Conservation (phyloP, 2,797 vertebrate species). For the Microcaecilia unicolor region DNA sequence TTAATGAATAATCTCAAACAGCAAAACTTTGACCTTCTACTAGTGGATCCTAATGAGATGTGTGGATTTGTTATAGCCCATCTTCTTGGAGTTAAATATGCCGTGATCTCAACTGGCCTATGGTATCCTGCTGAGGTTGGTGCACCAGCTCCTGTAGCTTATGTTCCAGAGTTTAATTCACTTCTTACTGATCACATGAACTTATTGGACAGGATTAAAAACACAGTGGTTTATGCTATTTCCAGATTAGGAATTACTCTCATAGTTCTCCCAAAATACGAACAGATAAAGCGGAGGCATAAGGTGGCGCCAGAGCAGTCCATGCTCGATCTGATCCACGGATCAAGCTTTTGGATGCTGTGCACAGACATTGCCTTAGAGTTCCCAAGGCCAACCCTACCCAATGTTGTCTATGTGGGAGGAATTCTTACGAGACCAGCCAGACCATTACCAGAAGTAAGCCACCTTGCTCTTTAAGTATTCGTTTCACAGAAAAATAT, state of each 20-base stretch:
- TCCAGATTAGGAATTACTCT: conserved; percentile 89
- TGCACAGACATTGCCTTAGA: conserved; percentile 94
- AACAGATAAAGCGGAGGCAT: conserved; percentile 88
- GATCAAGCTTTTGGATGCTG: conserved; percentile 92
- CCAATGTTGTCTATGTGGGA: conserved; percentile 94
- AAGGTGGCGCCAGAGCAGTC: conserved; percentile 71
- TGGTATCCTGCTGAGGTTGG: conserved; percentile 97
- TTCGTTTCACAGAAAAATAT: too few relatives aligned
- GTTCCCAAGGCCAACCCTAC: conserved; percentile 91
- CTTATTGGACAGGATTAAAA: conserved; percentile 79
- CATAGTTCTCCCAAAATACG: conserved; percentile 89
- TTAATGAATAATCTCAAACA: conserved; percentile 75
- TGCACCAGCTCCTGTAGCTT: conserved; percentile 86
- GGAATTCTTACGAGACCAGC: conserved; percentile 91
- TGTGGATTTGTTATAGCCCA: conserved; percentile 95
- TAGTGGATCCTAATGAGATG: conserved; percentile 98
- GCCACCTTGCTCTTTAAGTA: conserved; percentile 49
- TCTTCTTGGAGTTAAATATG: conserved; percentile 82
- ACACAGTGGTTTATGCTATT: conserved; percentile 81
- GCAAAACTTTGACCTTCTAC: conserved; percentile 84
- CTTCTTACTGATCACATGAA: conserved; percentile 91
- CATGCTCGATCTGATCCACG: conserved; percentile 89
- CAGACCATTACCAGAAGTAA: conserved; percentile 85
- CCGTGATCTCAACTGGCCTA: conserved; percentile 92
- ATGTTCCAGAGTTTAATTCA: conserved; percentile 97